These are phyloP conservation scores for Stegodyphus dumicola DNA, from an alignment of 1,140 invertebrate species.

Conservation along the genomic window DNA sequence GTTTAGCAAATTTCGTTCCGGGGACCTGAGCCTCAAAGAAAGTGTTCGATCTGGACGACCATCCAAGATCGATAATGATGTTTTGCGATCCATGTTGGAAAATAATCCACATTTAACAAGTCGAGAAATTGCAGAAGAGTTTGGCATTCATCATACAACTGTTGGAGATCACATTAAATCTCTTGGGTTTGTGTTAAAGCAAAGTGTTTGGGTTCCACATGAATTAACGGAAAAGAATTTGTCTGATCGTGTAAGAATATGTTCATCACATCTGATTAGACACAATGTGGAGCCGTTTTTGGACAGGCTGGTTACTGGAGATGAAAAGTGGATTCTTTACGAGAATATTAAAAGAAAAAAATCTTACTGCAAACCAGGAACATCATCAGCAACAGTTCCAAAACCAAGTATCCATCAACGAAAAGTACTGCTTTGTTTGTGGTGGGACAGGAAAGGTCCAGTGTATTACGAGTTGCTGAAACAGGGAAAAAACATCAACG, in stretches of 20 bases:
- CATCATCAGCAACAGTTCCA: not conserved
- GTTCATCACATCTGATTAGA: constrained; percentile 2
- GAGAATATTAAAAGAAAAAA: not conserved
- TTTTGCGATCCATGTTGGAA: not conserved
- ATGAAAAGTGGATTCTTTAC: constrained; percentile 6
- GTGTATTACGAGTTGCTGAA: not conserved
- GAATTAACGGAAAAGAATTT: not conserved
- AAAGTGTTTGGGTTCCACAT: not conserved
- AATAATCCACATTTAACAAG: constrained; percentile 1
- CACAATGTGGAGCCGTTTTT: not conserved
- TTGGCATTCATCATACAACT: not conserved
- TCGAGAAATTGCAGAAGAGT: not conserved
- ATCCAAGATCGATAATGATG: not conserved
- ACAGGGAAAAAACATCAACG: not conserved
- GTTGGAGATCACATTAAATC: not conserved
- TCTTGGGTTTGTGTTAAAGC: constrained; percentile 2
- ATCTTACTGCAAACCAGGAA: not conserved
- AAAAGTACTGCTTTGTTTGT: not conserved
- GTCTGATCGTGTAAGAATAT: not conserved
- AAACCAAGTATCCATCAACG: not conserved
- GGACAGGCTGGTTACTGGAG: not conserved
- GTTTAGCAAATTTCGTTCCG: no score
- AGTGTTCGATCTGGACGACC: no score
- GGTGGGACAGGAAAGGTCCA: not conserved
- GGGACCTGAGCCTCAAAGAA: no score